These are phyloP conservation scores for Hyposoter didymator DNA, from an alignment of 2,888 invertebrate species.

Conservation along the genomic window DNA sequence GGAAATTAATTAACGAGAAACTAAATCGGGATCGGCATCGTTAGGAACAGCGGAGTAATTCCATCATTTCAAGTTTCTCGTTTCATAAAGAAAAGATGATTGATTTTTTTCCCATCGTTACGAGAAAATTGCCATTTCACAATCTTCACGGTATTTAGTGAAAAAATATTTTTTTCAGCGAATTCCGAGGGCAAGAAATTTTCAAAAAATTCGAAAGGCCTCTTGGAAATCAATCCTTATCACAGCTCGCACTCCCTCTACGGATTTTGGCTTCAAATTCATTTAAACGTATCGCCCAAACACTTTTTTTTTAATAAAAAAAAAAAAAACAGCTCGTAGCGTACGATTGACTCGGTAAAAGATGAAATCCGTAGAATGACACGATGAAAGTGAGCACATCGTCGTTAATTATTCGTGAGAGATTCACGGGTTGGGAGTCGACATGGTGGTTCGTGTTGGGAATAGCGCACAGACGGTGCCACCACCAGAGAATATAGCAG, in stretches of 20 bases:
- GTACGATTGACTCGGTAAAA: neutral
- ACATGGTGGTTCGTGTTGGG: constrained; percentile 35
- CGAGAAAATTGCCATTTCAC: neutral
- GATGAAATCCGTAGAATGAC: neutral
- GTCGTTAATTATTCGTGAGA: constrained; percentile 35
- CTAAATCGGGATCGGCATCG: neutral
- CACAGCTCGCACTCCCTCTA: neutral
- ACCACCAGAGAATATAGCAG: constrained; percentile 49
- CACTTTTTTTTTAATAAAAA: neutral
- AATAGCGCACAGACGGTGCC: constrained; percentile 48
- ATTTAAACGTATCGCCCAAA: neutral
- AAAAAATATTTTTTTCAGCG: neutral
- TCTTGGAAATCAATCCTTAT: neutral
- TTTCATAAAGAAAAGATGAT: neutral
- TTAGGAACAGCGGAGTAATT: neutral
- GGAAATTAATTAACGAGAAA: constrained; percentile 1
- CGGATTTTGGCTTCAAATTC: neutral
- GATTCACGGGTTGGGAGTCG: constrained; percentile 23
- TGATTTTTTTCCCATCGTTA: neutral
- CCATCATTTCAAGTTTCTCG: neutral
- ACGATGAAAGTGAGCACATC: neutral
- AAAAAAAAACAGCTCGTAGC: neutral
- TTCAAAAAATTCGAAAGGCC: too few species aligned
- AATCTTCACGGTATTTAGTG: neutral
- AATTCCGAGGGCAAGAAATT: neutral